Evolutionary conservation across 2,113 vertebrate genomes (phyloP).

Genomic region (Siniperca knerii): DNA sequence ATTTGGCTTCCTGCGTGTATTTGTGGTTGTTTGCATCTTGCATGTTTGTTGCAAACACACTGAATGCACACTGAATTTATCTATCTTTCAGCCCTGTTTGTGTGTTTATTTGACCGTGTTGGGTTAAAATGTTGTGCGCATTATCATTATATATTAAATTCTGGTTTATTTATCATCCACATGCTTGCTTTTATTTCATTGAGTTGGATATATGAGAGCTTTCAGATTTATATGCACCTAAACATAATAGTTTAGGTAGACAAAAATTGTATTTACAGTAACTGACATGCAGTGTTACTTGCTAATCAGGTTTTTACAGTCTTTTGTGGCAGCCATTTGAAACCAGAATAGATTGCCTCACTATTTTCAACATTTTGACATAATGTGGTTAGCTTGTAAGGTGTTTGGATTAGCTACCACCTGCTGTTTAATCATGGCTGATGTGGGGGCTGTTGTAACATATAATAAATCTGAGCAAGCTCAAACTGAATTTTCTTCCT

Average conservation of each 20-base stretch:
- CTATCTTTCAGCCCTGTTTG: background rate
- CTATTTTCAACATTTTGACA: background rate
- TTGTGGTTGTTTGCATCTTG: background rate
- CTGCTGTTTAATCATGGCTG: background rate
- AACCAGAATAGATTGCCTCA: background rate
- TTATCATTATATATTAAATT: background rate
- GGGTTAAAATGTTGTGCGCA: background rate
- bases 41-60: background rate
- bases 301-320: too few relatives aligned
- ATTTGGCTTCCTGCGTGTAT: constrained; percentile 3
- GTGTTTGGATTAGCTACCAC: background rate
- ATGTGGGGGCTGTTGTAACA: background rate
- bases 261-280: too few relatives aligned
- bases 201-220: background rate
- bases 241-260: too few relatives aligned
- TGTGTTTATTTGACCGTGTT: background rate
- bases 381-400: background rate
- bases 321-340: background rate
- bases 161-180: background rate
- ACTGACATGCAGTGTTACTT: too few relatives aligned
- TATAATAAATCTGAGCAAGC: background rate
- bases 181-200: background rate
- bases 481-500: background rate
- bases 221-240: background rate
- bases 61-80: background rate